phyloP scores from a whole-genome alignment of 1,140 invertebrate genomes.

The Babylonia areolata region DNA sequence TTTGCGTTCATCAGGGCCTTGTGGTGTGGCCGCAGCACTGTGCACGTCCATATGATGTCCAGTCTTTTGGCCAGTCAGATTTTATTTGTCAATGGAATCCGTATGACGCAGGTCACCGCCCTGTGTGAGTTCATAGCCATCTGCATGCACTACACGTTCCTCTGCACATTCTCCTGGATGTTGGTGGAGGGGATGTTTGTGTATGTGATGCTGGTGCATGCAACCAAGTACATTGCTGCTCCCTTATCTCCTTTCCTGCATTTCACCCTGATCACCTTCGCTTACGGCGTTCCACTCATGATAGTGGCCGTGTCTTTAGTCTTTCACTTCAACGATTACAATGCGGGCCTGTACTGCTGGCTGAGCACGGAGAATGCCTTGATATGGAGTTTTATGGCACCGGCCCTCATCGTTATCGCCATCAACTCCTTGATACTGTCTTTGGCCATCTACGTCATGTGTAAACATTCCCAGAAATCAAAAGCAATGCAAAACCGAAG shows the following conservation, averaged over 20 bases:
- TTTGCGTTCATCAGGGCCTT: background rate
- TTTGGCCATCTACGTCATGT: background rate
- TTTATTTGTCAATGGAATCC: background rate
- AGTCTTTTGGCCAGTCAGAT: background rate
- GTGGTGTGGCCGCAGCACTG: background rate
- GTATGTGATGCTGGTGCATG: background rate
- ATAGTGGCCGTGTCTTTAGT: background rate
- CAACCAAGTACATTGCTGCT: background rate
- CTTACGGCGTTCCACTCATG: background rate
- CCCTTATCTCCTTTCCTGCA: background rate
- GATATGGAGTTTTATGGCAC: background rate
- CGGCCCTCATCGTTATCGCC: background rate
- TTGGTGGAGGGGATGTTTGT: background rate
- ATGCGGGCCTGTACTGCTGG: background rate
- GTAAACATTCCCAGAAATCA: background rate
- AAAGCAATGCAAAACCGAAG: background rate
- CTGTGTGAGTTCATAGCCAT: background rate
- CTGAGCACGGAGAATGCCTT: background rate
- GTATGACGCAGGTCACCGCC: background rate
- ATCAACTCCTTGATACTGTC: background rate
- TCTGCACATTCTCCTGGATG: background rate
- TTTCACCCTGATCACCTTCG: background rate
- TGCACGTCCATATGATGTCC: background rate
- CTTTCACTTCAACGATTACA: background rate
- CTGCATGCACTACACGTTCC: background rate